Evolutionary conservation across 2,113 vertebrate genomes (phyloP), one percentile per base, ranked within the genome.

Genomic region (Haplochromis vanheusdeni): DNA sequence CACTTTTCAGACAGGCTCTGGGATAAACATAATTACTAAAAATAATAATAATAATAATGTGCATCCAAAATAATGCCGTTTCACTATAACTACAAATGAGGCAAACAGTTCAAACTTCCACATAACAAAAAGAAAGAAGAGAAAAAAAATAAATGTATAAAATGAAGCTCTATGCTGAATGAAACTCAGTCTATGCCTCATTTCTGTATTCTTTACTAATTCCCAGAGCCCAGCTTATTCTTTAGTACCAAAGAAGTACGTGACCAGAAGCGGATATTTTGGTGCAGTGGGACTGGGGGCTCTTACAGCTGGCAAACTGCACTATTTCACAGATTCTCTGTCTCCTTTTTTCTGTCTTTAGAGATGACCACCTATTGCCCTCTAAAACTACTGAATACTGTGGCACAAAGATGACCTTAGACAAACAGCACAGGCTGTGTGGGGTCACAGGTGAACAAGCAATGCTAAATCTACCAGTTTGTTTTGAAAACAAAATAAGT

Each of bases 241-340:
- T 89, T 90, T 56, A 86, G 56, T 7, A 87, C 86, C 75, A 80
- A 60, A 89, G 80, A 88, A 26, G 60, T 90, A 86, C 75, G 79
- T 95, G 93, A 92, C 88, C 88, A 83, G 84, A 92, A 91, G 73
- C 83, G 49, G 17, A 82, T 84, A 87, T 93, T 92, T 92, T 88
- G 86, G 88, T 93, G 87, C 89, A 90, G 87, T 91, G 88, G 65
- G 80, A 90, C 68, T 84, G 70, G 87, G 89, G 31, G 70, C 54
- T 58, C 82, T 89, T 3, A n/a, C n/a, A 73, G 79, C 80, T 75
- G 82, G 42, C 9, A 16, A 90, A 23, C 81, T 87, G 79, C 70
- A 82, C 37, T 87, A 51, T 80, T 89, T 89, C 28, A 86, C 70
- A 86, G 49, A 86, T 42, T 33, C 12, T 23, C 23, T 80, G 26